These are phyloP conservation scores for Coelopa pilipes DNA, from an alignment of 2,888 invertebrate species.

Conservation along the genomic window DNA sequence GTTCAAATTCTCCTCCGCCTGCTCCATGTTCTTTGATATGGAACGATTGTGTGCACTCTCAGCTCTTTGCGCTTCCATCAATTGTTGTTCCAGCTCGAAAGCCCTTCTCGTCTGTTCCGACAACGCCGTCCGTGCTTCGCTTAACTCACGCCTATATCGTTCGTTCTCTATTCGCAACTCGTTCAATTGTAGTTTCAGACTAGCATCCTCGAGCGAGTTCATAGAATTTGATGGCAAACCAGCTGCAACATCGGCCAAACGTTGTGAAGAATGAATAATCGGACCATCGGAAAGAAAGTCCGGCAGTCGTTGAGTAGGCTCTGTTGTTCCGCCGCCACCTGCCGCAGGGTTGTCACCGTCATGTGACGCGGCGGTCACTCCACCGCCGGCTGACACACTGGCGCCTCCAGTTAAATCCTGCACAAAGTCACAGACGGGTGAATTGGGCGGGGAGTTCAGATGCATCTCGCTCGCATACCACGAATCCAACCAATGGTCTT, in stretches of 20 bases:
- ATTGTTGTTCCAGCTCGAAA: conserved; percentile 69
- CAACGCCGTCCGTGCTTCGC: conserved; percentile 69
- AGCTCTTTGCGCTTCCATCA: conserved; percentile 68
- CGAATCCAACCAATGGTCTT: conserved; percentile 86
- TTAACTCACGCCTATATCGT: conserved; percentile 70
- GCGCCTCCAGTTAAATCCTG: conserved; percentile 51
- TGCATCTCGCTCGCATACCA: conserved; percentile 64
- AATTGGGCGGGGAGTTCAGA: conserved; percentile 61
- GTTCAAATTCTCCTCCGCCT: conserved; percentile 72
- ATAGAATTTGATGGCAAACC: conserved; percentile 63
- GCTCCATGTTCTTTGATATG: conserved; percentile 64
- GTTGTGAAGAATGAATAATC: conserved; percentile 67
- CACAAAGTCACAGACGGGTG: conserved; percentile 55
- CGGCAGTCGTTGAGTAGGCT: conserved; percentile 66
- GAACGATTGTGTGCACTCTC: conserved; percentile 69
- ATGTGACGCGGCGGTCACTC: not conserved
- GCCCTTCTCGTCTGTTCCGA: conserved; percentile 69
- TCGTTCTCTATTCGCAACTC: conserved; percentile 62
- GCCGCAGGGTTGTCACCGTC: conserved; percentile 9
- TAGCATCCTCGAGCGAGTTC: conserved; percentile 64
- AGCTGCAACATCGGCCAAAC: conserved; percentile 65
- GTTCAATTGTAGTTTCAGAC: conserved; percentile 55
- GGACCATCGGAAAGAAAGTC: conserved; percentile 80
- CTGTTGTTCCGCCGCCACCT: conserved; percentile 37
- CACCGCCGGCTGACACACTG: conserved; percentile 39